Evolutionary conservation across 2,888 invertebrate species (phyloP).

Genomic region (Schizotus pectinicornis): DNA sequence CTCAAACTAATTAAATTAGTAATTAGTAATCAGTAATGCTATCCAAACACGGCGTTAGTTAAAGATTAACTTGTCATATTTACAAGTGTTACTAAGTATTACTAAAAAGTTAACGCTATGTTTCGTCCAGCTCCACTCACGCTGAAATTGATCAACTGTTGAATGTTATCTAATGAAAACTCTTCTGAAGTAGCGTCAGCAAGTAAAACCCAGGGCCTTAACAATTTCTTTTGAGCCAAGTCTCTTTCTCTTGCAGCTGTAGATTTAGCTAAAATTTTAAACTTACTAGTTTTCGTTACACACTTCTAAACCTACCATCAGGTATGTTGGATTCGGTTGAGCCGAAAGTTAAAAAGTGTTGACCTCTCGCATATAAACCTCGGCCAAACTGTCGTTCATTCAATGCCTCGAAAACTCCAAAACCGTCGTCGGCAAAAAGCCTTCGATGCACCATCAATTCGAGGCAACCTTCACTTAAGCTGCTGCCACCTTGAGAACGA

Average conservation of each 20-base stretch:
- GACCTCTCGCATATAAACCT: conserved; percentile 72
- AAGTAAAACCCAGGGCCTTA: conserved; percentile 60
- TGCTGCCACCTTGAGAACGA: conserved; percentile 71
- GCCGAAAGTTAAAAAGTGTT: conserved; percentile 60
- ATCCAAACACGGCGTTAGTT: neutral
- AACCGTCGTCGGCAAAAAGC: conserved; percentile 81
- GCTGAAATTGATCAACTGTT: conserved; percentile 2
- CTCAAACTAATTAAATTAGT: conserved; percentile 57
- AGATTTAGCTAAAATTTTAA: conserved; percentile 29
- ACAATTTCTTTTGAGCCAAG: conserved; percentile 61
- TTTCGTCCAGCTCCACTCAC: conserved; percentile 4
- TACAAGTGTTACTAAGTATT: too few relatives aligned
- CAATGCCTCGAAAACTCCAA: conserved; percentile 88
- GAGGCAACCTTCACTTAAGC: conserved; percentile 65
- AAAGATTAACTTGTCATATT: too few relatives aligned
- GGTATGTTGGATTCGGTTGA: neutral
- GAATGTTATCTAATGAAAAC: neutral
- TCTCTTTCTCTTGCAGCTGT: conserved; percentile 56
- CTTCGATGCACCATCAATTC: conserved; percentile 83
- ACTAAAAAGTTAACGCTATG: too few relatives aligned
- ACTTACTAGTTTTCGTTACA: neutral
- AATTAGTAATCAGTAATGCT: neutral
- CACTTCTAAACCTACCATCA: neutral
- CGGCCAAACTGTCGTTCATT: conserved; percentile 75
- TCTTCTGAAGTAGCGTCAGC: neutral